These are phyloP conservation scores for Drosophila kikkawai DNA, from an alignment of 1,140 invertebrate genomes.

Conservation along the genomic window DNA sequence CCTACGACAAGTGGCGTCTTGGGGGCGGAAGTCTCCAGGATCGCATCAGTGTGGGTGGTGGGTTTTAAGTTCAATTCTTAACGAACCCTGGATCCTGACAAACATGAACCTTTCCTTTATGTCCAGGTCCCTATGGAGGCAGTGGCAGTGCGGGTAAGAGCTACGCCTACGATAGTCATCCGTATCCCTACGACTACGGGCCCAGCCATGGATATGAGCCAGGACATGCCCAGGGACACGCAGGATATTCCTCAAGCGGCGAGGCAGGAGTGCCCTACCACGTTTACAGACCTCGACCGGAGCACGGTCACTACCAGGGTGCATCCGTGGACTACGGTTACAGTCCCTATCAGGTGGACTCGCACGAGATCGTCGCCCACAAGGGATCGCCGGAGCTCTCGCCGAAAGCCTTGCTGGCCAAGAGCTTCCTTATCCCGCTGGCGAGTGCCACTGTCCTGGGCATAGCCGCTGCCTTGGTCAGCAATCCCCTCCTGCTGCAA, in stretches of 20 bases:
- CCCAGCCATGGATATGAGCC: conserved; percentile 50
- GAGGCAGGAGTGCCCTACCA: conserved; percentile 73
- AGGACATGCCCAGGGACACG: conserved; percentile 37
- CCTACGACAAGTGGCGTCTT: conserved; percentile 70
- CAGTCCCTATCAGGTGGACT: conserved; percentile 43
- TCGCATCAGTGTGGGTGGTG: conserved; percentile 81
- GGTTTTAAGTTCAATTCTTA: conserved; percentile 12
- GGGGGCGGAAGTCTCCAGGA: conserved; percentile 48
- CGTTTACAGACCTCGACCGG: conserved; percentile 61
- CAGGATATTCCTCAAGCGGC: conserved; percentile 36
- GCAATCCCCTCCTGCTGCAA: conserved; percentile 91
- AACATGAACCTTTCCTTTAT: background rate
- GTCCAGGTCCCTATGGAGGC: conserved; percentile 51
- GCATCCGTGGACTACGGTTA: conserved; percentile 71
- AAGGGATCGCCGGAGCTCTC: conserved; percentile 69
- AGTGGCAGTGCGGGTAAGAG: conserved; percentile 39
- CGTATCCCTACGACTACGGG: conserved; percentile 62
- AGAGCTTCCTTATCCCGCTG: conserved; percentile 89
- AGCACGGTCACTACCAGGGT: conserved; percentile 51
- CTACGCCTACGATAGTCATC: conserved; percentile 54
- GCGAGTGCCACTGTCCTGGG: conserved; percentile 92
- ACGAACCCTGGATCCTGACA: background rate
- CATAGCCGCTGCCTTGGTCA: conserved; percentile 91
- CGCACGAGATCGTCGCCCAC: conserved; percentile 68
- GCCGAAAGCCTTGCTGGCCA: conserved; percentile 84